Evolutionary conservation across 2,888 invertebrate species (phyloP).

Genomic region (Stenodema calcarata): DNA sequence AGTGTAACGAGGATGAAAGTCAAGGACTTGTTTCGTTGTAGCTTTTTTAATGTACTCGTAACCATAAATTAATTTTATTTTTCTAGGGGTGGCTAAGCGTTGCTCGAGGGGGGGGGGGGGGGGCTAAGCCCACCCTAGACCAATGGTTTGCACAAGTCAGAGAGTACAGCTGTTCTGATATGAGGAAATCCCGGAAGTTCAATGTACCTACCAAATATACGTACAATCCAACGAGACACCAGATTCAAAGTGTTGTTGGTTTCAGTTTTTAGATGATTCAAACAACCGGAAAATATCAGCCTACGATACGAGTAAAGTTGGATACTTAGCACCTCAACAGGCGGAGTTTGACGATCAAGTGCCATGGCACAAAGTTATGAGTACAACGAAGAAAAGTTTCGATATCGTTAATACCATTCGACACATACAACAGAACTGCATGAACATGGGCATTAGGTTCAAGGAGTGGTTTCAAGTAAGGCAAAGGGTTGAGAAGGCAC

Average conservation of each 20-base stretch:
- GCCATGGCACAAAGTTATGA: slow-evolving; percentile 28
- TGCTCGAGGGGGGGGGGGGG: too few species aligned
- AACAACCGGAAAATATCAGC: slow-evolving; percentile 16
- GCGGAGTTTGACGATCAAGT: slow-evolving; percentile 12
- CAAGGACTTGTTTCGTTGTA: too few species aligned
- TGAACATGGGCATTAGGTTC: slow-evolving; percentile 27
- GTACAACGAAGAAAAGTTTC: not conserved
- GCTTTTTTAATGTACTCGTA: too few species aligned
- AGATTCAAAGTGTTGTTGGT: not conserved
- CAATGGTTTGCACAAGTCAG: too few species aligned
- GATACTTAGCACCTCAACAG: not conserved
- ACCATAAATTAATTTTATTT: too few species aligned
- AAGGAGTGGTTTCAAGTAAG: slow-evolving; percentile 36
- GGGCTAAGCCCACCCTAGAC: too few species aligned
- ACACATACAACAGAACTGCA: slow-evolving; percentile 24
- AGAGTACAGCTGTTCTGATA: too few species aligned
- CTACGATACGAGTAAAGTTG: slow-evolving; percentile 29
- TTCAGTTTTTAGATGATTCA: slow-evolving; percentile 21
- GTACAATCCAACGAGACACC: too few species aligned
- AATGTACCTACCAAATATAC: not conserved
- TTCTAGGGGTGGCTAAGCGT: too few species aligned
- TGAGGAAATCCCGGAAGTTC: not conserved
- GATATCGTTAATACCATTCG: slow-evolving; percentile 27
- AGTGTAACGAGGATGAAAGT: too few species aligned
- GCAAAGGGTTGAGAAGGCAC: too few species aligned